Evolutionary conservation across 1,140 invertebrate species (phyloP).

Genomic region (Melitaea cinxia): DNA sequence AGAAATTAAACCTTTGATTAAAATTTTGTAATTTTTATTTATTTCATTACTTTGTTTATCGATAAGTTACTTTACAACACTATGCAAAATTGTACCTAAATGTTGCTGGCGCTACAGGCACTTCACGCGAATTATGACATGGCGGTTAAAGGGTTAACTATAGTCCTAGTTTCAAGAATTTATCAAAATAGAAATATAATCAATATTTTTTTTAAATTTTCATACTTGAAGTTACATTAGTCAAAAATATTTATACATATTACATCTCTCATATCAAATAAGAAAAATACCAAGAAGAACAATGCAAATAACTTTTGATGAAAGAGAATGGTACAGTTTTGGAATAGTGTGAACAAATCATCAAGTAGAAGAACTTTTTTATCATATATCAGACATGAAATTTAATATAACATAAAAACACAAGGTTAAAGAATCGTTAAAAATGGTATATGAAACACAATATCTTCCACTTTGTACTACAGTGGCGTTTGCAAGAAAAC

Average conservation of each 20-base stretch:
- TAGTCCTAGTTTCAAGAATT: too few species aligned
- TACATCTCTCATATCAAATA: neutral
- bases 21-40: too few species aligned
- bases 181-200: too few species aligned
- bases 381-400: slow-evolving; percentile 2
- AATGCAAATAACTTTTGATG: slow-evolving; percentile 25
- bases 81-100: too few species aligned
- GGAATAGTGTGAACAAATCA: slow-evolving; percentile 40
- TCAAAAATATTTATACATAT: neutral
- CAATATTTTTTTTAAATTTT: too few species aligned
- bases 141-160: too few species aligned
- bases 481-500: slow-evolving; percentile 52
- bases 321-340: slow-evolving; percentile 22
- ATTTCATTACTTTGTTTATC: too few species aligned
- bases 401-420: slow-evolving; percentile 30
- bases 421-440: slow-evolving; percentile 29
- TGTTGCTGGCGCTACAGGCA: too few species aligned
- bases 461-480: slow-evolving; percentile 69
- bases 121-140: too few species aligned
- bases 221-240: too few species aligned
- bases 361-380: slow-evolving; percentile 43
- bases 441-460: slow-evolving; percentile 35
- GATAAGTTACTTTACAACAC: too few species aligned
- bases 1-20: too few species aligned
- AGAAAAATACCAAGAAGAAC: slow-evolving; percentile 22